Evolutionary conservation across 2,113 vertebrate species (phyloP), one percentile per base, ranked within the genome.

Genomic region (Gracilinanus agilis): DNA sequence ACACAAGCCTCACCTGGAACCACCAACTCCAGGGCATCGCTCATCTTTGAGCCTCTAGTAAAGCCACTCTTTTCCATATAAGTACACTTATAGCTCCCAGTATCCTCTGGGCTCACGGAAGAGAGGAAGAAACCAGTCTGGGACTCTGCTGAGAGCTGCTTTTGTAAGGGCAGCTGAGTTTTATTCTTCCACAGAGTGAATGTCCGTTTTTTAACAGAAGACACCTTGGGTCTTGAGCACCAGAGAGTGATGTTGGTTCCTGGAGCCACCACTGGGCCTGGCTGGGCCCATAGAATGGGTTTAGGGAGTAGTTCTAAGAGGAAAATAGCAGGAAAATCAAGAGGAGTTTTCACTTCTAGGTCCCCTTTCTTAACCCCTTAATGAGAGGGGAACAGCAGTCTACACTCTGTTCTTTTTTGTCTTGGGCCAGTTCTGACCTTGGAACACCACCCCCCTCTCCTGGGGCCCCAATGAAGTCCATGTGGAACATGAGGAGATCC

Each of bases 301-400:
- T 2, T 90, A 21, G 89, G 89, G 44, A 90, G 44, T 2, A 0
- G 9, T 44, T 25, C 89, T 90, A 8, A 29, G 34, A 44, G 3
- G 3, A 53, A 90, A 29, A 0, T 4, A 6, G 44, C 23, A 49
- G 44, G 49, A 49, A 44, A 3, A 8, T 53, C 13, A 53, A 11
- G 0, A 2, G 6, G 3, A 90, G 89, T 2, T 44, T 4, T 5
- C 13, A 16, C 13, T 44, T 27, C 24, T 4, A 25, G 89, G 9
- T 0, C 12, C 16, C 19, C 1, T 40, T 19, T 19, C 16, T 3
- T 3, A 23, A 40, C n/a, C 19, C n/a, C 5, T 53, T 24, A 25
- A 5, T 2, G 10, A 49, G 1, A 53, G 24, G 24, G 24, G 24
- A 49, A 27, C 7, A 27, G 2, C 1, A 75, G n/a, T n/a, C 1